Evolutionary conservation across 1,140 invertebrate species (phyloP).

Genomic region (Pseudomyrmex pallidus): DNA sequence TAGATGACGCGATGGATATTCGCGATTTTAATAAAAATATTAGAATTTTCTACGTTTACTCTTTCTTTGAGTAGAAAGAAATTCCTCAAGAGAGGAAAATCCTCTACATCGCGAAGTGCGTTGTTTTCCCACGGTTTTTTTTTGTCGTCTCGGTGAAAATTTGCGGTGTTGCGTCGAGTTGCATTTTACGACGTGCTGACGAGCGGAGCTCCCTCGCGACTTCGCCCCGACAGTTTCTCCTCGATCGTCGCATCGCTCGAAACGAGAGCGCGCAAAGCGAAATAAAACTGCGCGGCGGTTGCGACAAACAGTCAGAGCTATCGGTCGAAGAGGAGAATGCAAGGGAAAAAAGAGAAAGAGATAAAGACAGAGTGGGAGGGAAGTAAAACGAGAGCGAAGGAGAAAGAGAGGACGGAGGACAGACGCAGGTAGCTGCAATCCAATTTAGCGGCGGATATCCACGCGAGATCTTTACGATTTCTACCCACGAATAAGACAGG

Average conservation of each 20-base stretch:
- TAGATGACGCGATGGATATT: constrained; percentile 11
- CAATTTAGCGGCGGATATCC: constrained; percentile 85
- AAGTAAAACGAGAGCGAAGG: constrained; percentile 52
- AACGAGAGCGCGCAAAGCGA: constrained; percentile 64
- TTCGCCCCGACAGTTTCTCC: constrained; percentile 52
- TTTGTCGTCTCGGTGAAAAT: constrained; percentile 38
- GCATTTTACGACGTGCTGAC: constrained; percentile 47
- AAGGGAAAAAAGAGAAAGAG: constrained; percentile 3
- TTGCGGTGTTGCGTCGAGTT: constrained; percentile 29
- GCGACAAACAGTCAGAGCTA: constrained; percentile 35
- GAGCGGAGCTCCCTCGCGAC: neutral
- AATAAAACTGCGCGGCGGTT: constrained; percentile 39
- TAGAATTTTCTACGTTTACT: neutral
- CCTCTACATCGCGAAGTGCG: neutral
- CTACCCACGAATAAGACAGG: constrained; percentile 85
- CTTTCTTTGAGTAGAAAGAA: too few relatives aligned
- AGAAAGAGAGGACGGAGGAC: constrained; percentile 57
- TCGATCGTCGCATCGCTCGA: constrained; percentile 40
- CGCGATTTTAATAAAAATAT: neutral
- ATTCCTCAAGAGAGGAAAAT: too few relatives aligned
- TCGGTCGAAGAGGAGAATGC: too few relatives aligned
- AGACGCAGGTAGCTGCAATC: constrained; percentile 82
- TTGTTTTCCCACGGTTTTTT: constrained; percentile 23
- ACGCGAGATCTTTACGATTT: constrained; percentile 86
- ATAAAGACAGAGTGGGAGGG: constrained; percentile 8